Evolutionary conservation across 1,140 invertebrate species (phyloP).

Genomic region (Drosophila asahinai): DNA sequence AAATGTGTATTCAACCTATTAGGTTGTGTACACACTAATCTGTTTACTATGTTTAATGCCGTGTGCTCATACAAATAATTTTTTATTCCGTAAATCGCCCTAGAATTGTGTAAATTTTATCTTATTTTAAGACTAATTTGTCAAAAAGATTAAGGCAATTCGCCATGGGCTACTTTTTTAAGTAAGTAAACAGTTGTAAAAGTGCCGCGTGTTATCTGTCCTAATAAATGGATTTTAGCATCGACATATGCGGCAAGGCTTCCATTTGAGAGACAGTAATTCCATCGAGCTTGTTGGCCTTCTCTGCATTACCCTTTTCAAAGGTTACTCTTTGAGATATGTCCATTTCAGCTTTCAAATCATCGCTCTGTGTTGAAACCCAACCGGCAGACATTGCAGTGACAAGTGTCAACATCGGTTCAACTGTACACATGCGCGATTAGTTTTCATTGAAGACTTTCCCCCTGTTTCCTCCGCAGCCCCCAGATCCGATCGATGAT

Average conservation of each 20-base stretch:
- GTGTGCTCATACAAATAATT: no score
- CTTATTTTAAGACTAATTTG: no score
- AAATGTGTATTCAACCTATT: no score
- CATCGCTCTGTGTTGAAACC: conserved; percentile 22
- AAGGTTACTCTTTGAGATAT: not conserved
- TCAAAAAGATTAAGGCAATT: no score
- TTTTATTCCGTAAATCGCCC: no score
- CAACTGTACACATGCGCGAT: conserved; percentile 17
- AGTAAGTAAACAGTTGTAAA: not conserved
- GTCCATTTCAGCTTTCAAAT: not conserved
- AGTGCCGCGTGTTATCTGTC: conserved; percentile 34
- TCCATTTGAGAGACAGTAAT: conserved; percentile 71
- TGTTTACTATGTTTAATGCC: no score
- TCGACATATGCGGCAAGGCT: not conserved
- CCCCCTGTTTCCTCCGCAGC: conserved; percentile 14
- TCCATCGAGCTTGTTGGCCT: conserved; percentile 26
- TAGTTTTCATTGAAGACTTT: conserved; percentile 37
- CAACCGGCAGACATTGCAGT: conserved; percentile 1
- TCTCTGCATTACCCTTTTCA: conserved; percentile 1
- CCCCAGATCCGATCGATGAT: conserved; percentile 50
- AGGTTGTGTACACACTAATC: no score
- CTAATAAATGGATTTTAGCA: conserved; percentile 50
- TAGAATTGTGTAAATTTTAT: no score
- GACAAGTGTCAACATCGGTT: conserved; percentile 41
- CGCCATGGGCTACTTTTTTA: no score